Evolutionary conservation across 2,113 vertebrate genomes (phyloP), one percentile per base, ranked within the genome.

Genomic region (Daboia siamensis): DNA sequence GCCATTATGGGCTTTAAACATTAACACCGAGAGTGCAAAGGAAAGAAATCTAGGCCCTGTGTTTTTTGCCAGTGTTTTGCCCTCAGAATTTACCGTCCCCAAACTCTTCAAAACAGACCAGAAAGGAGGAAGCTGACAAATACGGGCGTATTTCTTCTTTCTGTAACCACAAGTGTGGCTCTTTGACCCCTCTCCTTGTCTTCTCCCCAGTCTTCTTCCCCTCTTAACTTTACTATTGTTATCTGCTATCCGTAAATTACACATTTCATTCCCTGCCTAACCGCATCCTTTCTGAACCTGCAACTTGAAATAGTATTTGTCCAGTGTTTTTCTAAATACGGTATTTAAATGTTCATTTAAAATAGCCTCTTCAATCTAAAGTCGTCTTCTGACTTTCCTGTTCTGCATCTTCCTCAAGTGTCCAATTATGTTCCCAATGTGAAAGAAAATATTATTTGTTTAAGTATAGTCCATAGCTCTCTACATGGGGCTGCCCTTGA

Each of bases 241-340:
- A 12, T 29, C 64, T 80, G 64, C n/a, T 69, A 44, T 54, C 10
- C n/a, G 21, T 80, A 90, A 90, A 80, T 90, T 90, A 90, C 21
- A 90, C 29, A 69, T 21, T 90, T 52, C 51, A 54, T 55, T 39
- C 61, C 12, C 26, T 39, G 39, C 39, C 39, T 80, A 33, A 90
- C 48, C 21, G 13, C 90, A 90, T 90, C 90, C 90, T 80, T 90
- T 52, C 90, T 54, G 64, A 80, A 55, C 33, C 90, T 90, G 39
- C 48, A 80, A 80, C 12, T 39, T 51, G 48, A 74, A 90, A 21
- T 11, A 11, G 33, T 80, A 54, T 33, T 54, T 54, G 20, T 90
- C 29, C 23, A 33, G 51, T 69, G 33, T 33, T 69, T 55, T 44
- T 80, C 39, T 80, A 80, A 80, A 80, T 80, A 90, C 23, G 0